Evolutionary conservation across 2,888 invertebrate species (phyloP), one percentile per base, ranked within the genome.

Genomic region (Xestia rhomboidea): DNA sequence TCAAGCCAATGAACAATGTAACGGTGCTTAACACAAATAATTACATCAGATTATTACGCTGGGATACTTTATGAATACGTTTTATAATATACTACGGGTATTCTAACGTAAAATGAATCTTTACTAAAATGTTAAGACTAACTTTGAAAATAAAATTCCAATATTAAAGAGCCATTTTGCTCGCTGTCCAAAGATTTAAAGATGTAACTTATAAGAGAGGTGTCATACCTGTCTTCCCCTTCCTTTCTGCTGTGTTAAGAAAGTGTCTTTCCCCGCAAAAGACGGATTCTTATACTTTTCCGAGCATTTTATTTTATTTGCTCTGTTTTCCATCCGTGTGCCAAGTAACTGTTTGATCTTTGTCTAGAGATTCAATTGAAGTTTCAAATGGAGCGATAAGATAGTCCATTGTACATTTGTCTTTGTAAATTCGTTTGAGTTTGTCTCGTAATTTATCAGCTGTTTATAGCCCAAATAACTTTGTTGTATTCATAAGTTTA

Each of bases 1-100:
- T 82, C 76, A 76, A 68, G 76, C 82, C 79, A 63, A 82, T 82
- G 79, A 76, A 68, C 76, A 79, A 62, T 46, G 67, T 75, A 62
- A 81, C 51, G 66, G 82, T 75, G 67, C n/a, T 38, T 82, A 46
- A 82, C 62, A 30, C 38, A 76, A 81, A 76, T 82, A 79, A 79
- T 63, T 82, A 76, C 30, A 67, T 46, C 38, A 75, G 15, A 82
- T 81, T 67, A 81, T 63, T 38, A 62, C 60, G 54, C 15, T 63
- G 24, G 21, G 0, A 49, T 30, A 41, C 64, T 81, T 64, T 73
- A 54, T 10, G 30, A 27, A 57, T 54, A 34, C 27, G 2, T 79
- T 64, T 38, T 44, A 44, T 24, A 62, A 49, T 18, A 27, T 11
- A 8, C 7, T 41, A 10, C 2, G 30, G n/a, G n/a, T 77, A 41